Evolutionary conservation across 2,113 vertebrate species (phyloP).

Genomic region (Castor canadensis): DNA sequence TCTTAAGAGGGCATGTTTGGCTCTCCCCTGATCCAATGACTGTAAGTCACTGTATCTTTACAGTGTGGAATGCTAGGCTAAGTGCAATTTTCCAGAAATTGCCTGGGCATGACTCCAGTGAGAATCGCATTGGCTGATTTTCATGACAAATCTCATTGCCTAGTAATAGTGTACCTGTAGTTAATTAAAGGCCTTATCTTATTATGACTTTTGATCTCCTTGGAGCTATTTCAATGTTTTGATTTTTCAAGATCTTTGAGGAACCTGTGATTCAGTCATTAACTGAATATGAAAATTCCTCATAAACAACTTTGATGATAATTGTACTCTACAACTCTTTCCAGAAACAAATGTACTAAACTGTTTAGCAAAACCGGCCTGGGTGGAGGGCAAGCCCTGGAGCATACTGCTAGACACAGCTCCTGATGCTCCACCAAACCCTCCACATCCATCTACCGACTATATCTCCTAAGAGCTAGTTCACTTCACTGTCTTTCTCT

Average conservation of each 20-base stretch:
- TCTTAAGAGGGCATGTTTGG: neutral
- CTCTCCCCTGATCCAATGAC: neutral
- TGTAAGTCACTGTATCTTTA: neutral
- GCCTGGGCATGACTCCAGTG: neutral
- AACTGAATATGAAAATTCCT: slow-evolving; percentile 45
- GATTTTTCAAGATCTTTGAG: slow-evolving; percentile 54
- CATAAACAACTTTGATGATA: slow-evolving; percentile 48
- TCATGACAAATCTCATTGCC: neutral
- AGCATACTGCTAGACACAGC: neutral
- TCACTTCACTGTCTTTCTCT: neutral
- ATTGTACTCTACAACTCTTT: neutral
- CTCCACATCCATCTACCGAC: neutral
- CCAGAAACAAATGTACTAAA: slow-evolving; percentile 37
- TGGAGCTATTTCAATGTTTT: slow-evolving; percentile 16
- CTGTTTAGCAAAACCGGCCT: neutral
- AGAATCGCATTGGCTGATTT: slow-evolving; percentile 11
- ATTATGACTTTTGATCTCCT: slow-evolving; percentile 47
- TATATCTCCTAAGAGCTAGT: neutral
- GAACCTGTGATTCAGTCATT: slow-evolving; percentile 21
- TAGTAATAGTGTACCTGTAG: neutral
- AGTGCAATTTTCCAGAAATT: slow-evolving; percentile 9
- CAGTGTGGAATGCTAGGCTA: neutral
- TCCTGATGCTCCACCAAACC: neutral
- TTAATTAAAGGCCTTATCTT: slow-evolving; percentile 28
- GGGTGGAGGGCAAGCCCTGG: neutral